These are phyloP conservation scores for Caenorhabditis imperialis DNA, from an alignment of 2,888 invertebrate genomes.

Conservation along the genomic window DNA sequence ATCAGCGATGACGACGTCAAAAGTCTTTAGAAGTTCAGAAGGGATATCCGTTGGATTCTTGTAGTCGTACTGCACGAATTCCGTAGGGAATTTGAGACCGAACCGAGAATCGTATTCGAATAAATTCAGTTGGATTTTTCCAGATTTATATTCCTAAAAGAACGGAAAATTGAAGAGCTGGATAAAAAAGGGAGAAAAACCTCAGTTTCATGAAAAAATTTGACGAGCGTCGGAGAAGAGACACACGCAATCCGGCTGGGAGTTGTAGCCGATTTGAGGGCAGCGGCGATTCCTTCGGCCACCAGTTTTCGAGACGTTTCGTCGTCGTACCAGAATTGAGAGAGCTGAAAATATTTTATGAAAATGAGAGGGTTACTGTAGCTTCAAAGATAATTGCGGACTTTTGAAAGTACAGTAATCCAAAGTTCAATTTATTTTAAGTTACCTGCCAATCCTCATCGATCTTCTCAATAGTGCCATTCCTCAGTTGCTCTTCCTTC, in stretches of 20 bases:
- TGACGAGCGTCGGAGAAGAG: constrained; percentile 64
- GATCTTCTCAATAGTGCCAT: constrained; percentile 37
- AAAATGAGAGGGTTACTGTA: background rate
- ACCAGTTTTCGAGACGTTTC: constrained; percentile 82
- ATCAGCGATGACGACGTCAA: constrained; percentile 90
- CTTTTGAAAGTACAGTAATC: no score
- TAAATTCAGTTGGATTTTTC: constrained; percentile 58
- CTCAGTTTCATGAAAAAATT: constrained; percentile 61
- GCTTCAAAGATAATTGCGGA: no score
- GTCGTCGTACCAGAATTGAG: constrained; percentile 96
- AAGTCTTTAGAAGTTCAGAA: constrained; percentile 80
- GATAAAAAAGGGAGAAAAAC: constrained; percentile 8
- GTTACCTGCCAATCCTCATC: constrained; percentile 69
- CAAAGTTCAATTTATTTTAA: background rate
- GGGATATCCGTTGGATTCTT: constrained; percentile 84
- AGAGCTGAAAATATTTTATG: constrained; percentile 84
- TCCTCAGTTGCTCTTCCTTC: constrained; percentile 16
- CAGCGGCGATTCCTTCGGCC: constrained; percentile 45
- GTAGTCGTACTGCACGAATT: constrained; percentile 91
- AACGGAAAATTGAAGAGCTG: no score
- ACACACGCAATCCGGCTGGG: constrained; percentile 58
- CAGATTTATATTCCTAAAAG: constrained; percentile 55
- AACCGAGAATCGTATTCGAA: constrained; percentile 92
- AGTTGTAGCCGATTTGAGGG: background rate
- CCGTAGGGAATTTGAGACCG: constrained; percentile 82